Evolutionary conservation across 2,888 invertebrate genomes (phyloP).

Genomic region (Latheticus oryzae): DNA sequence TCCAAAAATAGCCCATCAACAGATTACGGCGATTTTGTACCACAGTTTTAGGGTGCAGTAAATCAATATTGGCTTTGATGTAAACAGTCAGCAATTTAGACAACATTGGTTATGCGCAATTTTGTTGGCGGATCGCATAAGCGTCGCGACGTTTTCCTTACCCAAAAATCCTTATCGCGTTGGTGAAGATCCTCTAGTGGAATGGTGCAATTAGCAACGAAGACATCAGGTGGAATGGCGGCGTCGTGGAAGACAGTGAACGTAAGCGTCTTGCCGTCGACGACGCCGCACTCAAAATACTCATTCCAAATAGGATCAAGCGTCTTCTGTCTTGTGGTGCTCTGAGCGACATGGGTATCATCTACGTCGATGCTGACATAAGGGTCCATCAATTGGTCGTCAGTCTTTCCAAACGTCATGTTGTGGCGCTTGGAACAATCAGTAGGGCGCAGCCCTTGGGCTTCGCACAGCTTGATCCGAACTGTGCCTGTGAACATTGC

Average conservation of each 20-base stretch:
- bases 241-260: slow-evolving; percentile 99
- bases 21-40: slow-evolving; percentile 27
- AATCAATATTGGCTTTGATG: slow-evolving; percentile 40
- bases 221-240: slow-evolving; percentile 97
- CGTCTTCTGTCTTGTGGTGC: slow-evolving; percentile 93
- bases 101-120: slow-evolving; percentile 32
- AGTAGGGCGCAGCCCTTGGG: slow-evolving; percentile 95
- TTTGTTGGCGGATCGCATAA: neutral
- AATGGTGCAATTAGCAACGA: slow-evolving; percentile 97
- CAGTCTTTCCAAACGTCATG: slow-evolving; percentile 87
- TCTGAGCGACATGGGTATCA: slow-evolving; percentile 92
- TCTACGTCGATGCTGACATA: slow-evolving; percentile 97
- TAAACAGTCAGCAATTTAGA: slow-evolving; percentile 36
- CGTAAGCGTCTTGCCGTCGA: slow-evolving; percentile 90
- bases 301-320: slow-evolving; percentile 98
- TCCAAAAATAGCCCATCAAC: slow-evolving; percentile 36
- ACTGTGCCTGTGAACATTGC: slow-evolving; percentile 96
- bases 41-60: slow-evolving; percentile 40
- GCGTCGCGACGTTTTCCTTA: slow-evolving; percentile 65
- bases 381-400: slow-evolving; percentile 90
- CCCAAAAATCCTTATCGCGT: slow-evolving; percentile 94
- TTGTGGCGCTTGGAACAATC: slow-evolving; percentile 91
- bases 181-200: slow-evolving; percentile 93
- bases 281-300: slow-evolving; percentile 90
- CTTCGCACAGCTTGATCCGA: slow-evolving; percentile 97